Evolutionary conservation across 2,888 invertebrate species (phyloP).

Genomic region (Acleris literana): DNA sequence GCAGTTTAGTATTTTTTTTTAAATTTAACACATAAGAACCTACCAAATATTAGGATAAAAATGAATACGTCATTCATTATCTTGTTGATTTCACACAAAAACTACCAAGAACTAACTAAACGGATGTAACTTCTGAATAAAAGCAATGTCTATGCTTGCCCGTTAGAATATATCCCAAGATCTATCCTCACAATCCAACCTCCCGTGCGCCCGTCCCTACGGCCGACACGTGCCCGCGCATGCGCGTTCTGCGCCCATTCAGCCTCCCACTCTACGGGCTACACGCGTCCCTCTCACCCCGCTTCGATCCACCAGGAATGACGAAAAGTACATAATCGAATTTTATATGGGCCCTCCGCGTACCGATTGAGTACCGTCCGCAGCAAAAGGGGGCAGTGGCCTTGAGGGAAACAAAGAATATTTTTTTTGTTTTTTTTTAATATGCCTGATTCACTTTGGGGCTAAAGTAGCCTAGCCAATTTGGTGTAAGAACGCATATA

Average conservation of each 20-base stretch:
- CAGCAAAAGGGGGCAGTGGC: conserved; percentile 54
- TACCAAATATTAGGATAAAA: too few relatives aligned
- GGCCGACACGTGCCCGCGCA: conserved; percentile 74
- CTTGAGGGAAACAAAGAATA: conserved; percentile 54
- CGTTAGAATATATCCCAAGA: conserved; percentile 45
- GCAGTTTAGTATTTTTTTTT: too few relatives aligned
- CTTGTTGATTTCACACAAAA: too few relatives aligned
- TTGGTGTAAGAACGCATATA: too few relatives aligned
- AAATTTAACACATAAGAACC: too few relatives aligned
- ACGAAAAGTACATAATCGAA: conserved; percentile 82
- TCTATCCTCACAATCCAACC: conserved; percentile 43
- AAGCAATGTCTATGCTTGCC: not conserved
- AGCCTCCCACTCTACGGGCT: conserved; percentile 54
- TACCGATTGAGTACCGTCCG: conserved; percentile 54
- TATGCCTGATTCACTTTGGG: too few relatives aligned
- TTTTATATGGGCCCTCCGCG: conserved; percentile 68
- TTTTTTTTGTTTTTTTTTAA: not conserved
- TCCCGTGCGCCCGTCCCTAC: conserved; percentile 48
- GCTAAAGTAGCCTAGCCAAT: too few relatives aligned
- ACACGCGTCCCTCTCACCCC: conserved; percentile 55
- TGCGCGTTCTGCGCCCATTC: conserved; percentile 55
- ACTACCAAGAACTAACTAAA: too few relatives aligned
- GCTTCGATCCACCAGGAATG: conserved; percentile 79
- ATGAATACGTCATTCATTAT: too few relatives aligned
- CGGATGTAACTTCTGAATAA: too few relatives aligned